phyloP scores from a whole-genome alignment of 2,113 vertebrate genomes.

The Marcusenius ussheri region DNA sequence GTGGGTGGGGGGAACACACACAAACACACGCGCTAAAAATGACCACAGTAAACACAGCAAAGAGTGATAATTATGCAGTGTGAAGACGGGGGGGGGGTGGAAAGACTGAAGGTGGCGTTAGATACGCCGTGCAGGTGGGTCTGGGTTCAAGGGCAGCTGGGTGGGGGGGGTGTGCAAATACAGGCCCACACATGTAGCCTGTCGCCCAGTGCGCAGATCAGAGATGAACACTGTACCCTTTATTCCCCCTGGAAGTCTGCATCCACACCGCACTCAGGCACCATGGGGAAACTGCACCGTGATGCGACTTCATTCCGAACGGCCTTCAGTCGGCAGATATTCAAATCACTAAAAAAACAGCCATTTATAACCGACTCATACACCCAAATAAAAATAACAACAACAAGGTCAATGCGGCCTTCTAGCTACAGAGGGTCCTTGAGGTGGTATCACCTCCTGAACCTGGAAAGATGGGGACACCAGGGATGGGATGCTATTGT shows the following conservation, averaged over 20 bases:
- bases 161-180: neutral
- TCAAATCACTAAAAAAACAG: neutral
- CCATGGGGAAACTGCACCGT: neutral
- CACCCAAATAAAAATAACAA: neutral
- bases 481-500: neutral
- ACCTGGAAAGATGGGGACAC: neutral
- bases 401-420: neutral
- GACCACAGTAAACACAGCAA: neutral
- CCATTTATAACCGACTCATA: neutral
- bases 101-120: neutral
- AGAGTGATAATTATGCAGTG: neutral
- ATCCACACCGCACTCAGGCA: neutral
- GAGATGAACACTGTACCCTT: neutral
- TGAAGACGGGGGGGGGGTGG: neutral
- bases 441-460: neutral
- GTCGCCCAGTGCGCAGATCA: neutral
- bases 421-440: neutral
- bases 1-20: neutral
- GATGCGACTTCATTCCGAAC: neutral
- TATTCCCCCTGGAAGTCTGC: neutral
- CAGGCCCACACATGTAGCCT: constrained; percentile 7
- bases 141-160: neutral
- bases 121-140: neutral
- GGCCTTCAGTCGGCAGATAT: neutral
- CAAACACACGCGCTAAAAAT: neutral